Base-by-base conservation (phyloP, 2,113 vertebrate species). In the Phylloscopus whistleri region DNA sequence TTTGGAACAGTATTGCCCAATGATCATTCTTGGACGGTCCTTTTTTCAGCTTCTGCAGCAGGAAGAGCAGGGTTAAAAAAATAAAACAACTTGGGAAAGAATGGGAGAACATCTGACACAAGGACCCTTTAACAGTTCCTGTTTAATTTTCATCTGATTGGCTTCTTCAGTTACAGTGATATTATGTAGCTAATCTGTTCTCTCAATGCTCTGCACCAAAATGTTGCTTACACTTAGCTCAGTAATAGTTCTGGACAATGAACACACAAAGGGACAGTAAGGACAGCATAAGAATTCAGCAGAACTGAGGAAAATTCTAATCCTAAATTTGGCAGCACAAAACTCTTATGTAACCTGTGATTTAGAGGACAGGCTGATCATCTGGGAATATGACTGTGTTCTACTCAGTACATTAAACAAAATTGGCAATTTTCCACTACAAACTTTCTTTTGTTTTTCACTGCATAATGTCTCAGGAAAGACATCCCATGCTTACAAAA, bases 301-400 rank as follows among this genome's bases (percentile, higher is more conserved):
- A 70, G 35, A 17, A 80, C 27, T 1, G 2, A 82, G 85, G 66
- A 94, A 93, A 93, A 92, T 46, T 89, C 74, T 87, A 95, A 94
- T 91, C 67, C 70, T 75, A 80, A 82, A 69, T 88, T 13, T 89
- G 92, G 85, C 80, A 89, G 53, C 43, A 78, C 43, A 89, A 68
- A 66, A 66, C 73, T 87, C 51, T 96, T 96, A 85, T 0, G 9
- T 85, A 97, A 97, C 74, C 48, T 77, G 59, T 51, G 39, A 84
- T 84, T 81, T 81, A 89, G 70, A 95, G 88, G 76, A 90, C 68
- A 90, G 52, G 19, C 35, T 73, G 49, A 74, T 86, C 83, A 87
- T 87, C 87, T 75, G 76, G 76, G 24, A 94, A 89, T 79, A 72
- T 35, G 58, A 62, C 52, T 21, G 17, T 59, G 68, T n/a, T 75